phyloP scores from a whole-genome alignment of 2,888 invertebrate species.

The Ligdia adustata region DNA sequence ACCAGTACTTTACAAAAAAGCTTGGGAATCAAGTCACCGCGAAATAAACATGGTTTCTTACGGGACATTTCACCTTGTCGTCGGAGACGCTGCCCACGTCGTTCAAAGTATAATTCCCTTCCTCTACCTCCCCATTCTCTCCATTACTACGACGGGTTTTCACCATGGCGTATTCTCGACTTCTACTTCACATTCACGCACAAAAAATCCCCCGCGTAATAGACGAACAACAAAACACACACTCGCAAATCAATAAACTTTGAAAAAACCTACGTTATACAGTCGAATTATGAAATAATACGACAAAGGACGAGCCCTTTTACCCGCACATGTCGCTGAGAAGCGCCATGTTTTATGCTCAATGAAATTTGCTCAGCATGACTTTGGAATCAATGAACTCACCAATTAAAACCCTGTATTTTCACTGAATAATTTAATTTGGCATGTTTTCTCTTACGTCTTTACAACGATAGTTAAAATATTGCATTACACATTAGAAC shows the following conservation, averaged over 20 bases:
- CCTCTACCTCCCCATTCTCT: conserved; percentile 80
- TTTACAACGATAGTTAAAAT: not conserved
- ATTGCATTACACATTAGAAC: not conserved
- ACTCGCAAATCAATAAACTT: conserved; percentile 52
- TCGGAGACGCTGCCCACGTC: conserved; percentile 77
- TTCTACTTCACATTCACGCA: conserved; percentile 63
- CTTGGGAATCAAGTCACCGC: conserved; percentile 49
- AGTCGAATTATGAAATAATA: conserved; percentile 58
- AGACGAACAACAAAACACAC: conserved; percentile 53
- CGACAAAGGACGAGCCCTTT: conserved; percentile 74
- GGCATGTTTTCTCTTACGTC: not conserved
- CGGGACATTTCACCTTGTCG: conserved; percentile 75
- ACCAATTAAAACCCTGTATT: conserved; percentile 58
- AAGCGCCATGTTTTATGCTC: conserved; percentile 75
- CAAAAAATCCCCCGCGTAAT: conserved; percentile 62
- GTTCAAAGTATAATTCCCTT: conserved; percentile 75
- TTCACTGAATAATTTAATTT: conserved; percentile 15
- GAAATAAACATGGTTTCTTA: conserved; percentile 52
- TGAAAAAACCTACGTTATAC: conserved; percentile 45
- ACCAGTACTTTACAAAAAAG: conserved; percentile 53
- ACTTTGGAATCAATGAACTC: conserved; percentile 56
- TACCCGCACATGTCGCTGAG: conserved; percentile 76
- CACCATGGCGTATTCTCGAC: conserved; percentile 75
- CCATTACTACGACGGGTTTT: conserved; percentile 83
- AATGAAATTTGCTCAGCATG: conserved; percentile 50